Conservation (phyloP, 35 echinoderm and acorn worm species). For the Apostichopus parvimensis region DNA sequence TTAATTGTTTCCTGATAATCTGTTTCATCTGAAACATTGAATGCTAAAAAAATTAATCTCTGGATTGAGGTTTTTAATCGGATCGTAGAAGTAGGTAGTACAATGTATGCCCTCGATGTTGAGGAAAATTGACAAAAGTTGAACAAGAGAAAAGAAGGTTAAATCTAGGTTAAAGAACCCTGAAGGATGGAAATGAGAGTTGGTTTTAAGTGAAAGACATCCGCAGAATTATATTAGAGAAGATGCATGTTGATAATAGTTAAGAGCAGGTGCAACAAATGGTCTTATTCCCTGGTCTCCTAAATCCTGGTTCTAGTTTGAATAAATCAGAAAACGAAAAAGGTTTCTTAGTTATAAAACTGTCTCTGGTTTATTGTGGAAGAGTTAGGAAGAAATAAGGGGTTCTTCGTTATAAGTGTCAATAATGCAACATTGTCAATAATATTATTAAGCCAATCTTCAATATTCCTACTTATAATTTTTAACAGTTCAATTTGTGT, state of each 20-base stretch:
- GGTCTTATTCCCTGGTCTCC: background rate
- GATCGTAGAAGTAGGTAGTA: constrained; percentile 21
- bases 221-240: constrained; percentile 36
- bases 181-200: constrained; percentile 24
- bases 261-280: constrained; percentile 8
- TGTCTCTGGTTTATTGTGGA: too few species aligned
- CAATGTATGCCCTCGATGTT: constrained; percentile 31
- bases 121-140: background rate
- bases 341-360: too few species aligned
- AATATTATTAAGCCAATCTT: too few species aligned
- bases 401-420: too few species aligned
- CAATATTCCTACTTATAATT: too few species aligned
- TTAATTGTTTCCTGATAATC: constrained; percentile 20
- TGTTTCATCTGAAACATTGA: background rate
- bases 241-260: background rate
- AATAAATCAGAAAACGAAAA: background rate
- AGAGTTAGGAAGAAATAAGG: too few species aligned
- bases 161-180: constrained; percentile 39
- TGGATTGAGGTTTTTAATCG: constrained; percentile 3
- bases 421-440: too few species aligned
- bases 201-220: constrained; percentile 36
- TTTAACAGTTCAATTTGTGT: too few species aligned
- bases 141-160: background rate
- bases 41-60: constrained; percentile 26
- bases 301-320: background rate